Evolutionary conservation across 2,888 invertebrate species (phyloP), one percentile per base, ranked within the genome.

Genomic region (Bellardia bayeri): DNA sequence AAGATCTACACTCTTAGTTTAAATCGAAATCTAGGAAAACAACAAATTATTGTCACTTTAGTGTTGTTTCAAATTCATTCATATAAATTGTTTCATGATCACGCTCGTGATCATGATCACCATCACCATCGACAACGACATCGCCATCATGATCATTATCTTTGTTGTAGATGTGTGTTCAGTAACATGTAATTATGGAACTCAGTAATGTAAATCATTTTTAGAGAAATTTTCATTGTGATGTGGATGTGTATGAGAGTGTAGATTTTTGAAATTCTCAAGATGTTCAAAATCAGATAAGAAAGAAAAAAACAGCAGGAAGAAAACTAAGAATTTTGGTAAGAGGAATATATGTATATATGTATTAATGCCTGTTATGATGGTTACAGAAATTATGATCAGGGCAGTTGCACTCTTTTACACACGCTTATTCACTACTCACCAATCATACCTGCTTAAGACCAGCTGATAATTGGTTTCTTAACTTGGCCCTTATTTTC

Each of bases 41-140:
- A 87, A 87, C 82, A 85, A 82, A 87, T 87, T 87, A 87, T 87
- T 87, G 87, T 87, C 87, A 87, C 85, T 82, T 87, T 85, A 87
- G 75, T 63, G 71, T 76, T 83, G 56, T 71, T 76, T 82, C 40
- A 82, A 61, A 68, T 81, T 80, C 71, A 81, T 74, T 87, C 78
- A 83, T 72, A 33, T 49, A 82, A 69, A 64, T 69, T 71, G n/a
- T 63, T 75, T 85, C 51, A 79, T 56, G 63, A 75, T 69, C 85
- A 85, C 69, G 75, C 66, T 81, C 84, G 14, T 49, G 58, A 37
- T 71, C 71, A 69, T 61, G 63, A 68, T 16, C 58, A 51, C 54
- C 64, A 75, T 56, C 72, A 42, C 23, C 23, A 23, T 23, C 23
- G 1, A 0, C 23, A 23, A 1, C 23, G 23, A 23, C 23, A 68